Evolutionary conservation across 2,797 vertebrate species (phyloP), one percentile per base, ranked within the genome.

Genomic region (Erpetoichthys calabaricus): DNA sequence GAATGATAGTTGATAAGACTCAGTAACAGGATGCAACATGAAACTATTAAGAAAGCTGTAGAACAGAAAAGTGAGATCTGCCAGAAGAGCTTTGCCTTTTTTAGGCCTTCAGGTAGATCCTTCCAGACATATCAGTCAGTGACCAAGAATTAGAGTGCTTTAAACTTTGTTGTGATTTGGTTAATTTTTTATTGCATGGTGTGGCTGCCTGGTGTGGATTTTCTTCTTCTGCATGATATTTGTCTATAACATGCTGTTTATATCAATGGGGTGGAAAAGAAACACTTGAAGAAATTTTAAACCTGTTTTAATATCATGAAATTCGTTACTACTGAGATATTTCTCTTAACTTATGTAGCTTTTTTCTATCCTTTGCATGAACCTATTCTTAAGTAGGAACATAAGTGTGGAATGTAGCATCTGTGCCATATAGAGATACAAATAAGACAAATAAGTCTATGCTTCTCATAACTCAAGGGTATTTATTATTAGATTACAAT

Each of bases 261-360:
- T 25, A 25, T 25, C 2, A 25, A 25, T 25, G 25, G 25, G 25
- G 25, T 25, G 25, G 59, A 44, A 47, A 60, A 75, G 72, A 75
- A 85, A 86, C 85, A 87, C 89, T 92, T 93, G 88, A 89, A 90
- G 80, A 87, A 84, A 73, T 89, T 93, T 91, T 85, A 71, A 85
- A 85, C 84, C 43, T 62, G 72, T 85, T 83, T 88, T 89, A 87
- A 84, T 89, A 86, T 65, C 68, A 79, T 84, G 86, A 87, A 85
- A 89, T 92, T 92, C 90, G 89, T 93, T 89, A 88, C 80, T 90
- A 84, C 79, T 87, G 85, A 88, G 79, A 72, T 75, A 68, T 79
- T 68, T 56, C 66, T 70, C 74, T 73, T 67, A 74, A 81, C 70
- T 74, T 67, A 76, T 71, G 66, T 77, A 70, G 77, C 79, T 83